Conservation (phyloP, 1,140 invertebrate genomes). For the Leptinotarsa texana region DNA sequence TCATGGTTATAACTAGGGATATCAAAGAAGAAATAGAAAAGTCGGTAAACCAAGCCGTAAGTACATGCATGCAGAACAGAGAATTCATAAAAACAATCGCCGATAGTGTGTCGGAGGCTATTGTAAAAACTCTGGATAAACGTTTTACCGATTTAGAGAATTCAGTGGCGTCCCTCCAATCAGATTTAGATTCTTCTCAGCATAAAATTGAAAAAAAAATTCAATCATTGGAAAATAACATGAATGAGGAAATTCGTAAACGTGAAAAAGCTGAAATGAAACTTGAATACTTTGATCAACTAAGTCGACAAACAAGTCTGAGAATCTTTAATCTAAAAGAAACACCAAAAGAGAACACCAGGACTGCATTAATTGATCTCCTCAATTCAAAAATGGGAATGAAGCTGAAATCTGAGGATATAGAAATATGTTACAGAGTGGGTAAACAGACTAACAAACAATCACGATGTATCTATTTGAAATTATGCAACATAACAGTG, state of each 20-base stretch:
- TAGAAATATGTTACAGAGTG: background rate
- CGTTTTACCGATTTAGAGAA: conserved; percentile 9
- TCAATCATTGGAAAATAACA: conserved; percentile 12
- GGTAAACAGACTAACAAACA: background rate
- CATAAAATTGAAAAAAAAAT: conserved; percentile 8
- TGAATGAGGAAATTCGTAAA: background rate
- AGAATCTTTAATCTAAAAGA: background rate
- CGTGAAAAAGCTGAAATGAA: background rate
- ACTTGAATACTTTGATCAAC: background rate
- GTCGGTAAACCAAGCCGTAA: background rate
- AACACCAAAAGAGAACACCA: background rate
- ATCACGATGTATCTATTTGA: background rate
- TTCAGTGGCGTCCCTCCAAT: conserved; percentile 7
- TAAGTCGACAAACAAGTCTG: conserved; percentile 5
- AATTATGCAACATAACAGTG: background rate
- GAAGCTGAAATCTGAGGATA: background rate
- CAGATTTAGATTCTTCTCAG: background rate
- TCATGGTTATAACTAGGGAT: background rate
- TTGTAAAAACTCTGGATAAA: background rate
- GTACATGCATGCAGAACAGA: background rate
- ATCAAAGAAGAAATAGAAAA: background rate
- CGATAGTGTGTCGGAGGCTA: background rate
- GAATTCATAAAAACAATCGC: background rate
- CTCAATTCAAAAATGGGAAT: conserved; percentile 5
- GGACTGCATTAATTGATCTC: background rate